phyloP scores from a whole-genome alignment of 2,888 invertebrate genomes.

The Podotricha telesiphe region DNA sequence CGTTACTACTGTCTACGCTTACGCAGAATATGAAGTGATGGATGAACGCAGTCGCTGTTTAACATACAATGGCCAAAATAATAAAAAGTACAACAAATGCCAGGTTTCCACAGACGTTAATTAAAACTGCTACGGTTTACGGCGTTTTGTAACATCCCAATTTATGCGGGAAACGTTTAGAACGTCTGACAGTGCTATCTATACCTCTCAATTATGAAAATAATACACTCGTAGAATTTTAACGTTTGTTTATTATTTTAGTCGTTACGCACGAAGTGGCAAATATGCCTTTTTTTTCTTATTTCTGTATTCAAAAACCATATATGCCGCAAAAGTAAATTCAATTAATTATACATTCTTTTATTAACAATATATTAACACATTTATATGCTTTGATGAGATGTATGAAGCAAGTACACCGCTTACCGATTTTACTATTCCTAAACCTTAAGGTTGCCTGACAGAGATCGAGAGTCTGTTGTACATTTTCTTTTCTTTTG shows the following conservation, averaged over 20 bases:
- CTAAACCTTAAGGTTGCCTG: too few species aligned
- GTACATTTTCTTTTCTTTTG: too few species aligned
- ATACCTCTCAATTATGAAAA: slow-evolving; percentile 39
- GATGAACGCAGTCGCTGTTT: slow-evolving; percentile 73
- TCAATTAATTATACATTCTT: too few species aligned
- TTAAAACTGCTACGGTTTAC: slow-evolving; percentile 75
- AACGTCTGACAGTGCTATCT: slow-evolving; percentile 38
- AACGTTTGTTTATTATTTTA: neutral
- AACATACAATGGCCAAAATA: slow-evolving; percentile 80
- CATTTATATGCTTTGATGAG: too few species aligned
- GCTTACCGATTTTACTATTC: too few species aligned
- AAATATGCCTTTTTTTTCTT: neutral
- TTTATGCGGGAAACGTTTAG: slow-evolving; percentile 51
- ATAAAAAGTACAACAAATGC: slow-evolving; percentile 64
- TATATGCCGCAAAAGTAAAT: too few species aligned
- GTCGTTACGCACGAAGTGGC: neutral
- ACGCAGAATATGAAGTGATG: slow-evolving; percentile 76
- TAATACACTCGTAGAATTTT: slow-evolving; percentile 3
- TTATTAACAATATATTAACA: too few species aligned
- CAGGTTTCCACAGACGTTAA: slow-evolving; percentile 76
- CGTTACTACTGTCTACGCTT: slow-evolving; percentile 28
- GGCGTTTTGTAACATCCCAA: slow-evolving; percentile 65
- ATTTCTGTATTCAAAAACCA: neutral
- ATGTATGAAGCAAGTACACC: too few species aligned
- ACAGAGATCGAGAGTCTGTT: too few species aligned